Evolutionary conservation across 2,797 vertebrate genomes (phyloP).

Genomic region (Phalloptychus januarius): DNA sequence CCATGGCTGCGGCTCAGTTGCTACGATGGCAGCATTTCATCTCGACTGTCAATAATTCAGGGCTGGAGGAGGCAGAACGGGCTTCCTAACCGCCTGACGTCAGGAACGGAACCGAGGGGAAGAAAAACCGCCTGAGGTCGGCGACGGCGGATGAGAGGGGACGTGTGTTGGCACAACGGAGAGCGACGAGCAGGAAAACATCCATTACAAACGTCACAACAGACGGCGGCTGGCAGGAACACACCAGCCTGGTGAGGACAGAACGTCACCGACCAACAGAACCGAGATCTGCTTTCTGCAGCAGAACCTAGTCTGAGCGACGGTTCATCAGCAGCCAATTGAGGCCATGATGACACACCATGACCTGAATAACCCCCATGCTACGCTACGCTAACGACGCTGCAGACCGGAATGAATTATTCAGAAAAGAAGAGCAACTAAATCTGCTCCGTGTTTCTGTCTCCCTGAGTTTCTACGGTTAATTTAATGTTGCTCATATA

Average conservation of each 20-base stretch:
- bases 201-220: constrained; percentile 73
- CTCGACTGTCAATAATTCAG: constrained; percentile 74
- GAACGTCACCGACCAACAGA: background rate
- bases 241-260: background rate
- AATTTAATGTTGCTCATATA: background rate
- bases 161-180: constrained; percentile 47
- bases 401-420: constrained; percentile 23
- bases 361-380: constrained; percentile 32
- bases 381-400: background rate
- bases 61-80: background rate
- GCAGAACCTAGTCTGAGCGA: background rate
- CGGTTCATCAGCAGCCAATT: background rate
- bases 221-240: constrained; percentile 13
- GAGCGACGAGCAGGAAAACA: constrained; percentile 53
- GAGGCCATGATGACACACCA: constrained; percentile 16
- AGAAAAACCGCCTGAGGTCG: constrained; percentile 47
- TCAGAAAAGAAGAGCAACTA: constrained; percentile 6
- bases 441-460: constrained; percentile 7
- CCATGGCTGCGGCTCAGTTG: background rate
- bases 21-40: constrained; percentile 11
- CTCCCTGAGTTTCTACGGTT: background rate
- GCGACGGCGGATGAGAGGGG: background rate
- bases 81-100: constrained; percentile 49
- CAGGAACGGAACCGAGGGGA: constrained; percentile 33
- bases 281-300: background rate